Evolutionary conservation across 1,140 invertebrate species (phyloP).

Genomic region (Megalopta genalis): DNA sequence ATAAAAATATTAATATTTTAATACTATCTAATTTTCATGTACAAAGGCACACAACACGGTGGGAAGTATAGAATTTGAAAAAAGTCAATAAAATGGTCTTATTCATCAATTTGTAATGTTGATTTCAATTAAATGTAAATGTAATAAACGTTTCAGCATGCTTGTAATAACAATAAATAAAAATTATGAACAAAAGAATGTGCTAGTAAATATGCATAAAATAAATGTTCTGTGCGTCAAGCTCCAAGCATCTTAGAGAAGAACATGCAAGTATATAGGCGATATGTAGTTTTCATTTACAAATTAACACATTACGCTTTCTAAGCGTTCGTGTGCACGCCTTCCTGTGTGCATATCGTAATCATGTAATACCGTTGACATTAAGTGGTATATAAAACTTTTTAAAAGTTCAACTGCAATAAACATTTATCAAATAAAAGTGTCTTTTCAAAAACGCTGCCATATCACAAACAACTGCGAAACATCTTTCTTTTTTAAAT

Average conservation of each 20-base stretch:
- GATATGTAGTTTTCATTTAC: conserved; percentile 36
- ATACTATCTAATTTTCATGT: conserved; percentile 45
- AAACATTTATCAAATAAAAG: not conserved
- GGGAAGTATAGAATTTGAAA: conserved; percentile 22
- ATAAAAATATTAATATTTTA: conserved; percentile 60
- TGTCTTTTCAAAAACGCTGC: conserved; percentile 4
- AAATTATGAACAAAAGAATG: conserved; percentile 45
- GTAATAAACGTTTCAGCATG: conserved; percentile 51
- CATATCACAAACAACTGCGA: not conserved
- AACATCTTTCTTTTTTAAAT: not conserved
- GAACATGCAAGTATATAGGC: conserved; percentile 57
- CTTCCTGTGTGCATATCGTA: not conserved
- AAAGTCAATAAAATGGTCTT: not conserved
- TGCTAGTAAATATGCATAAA: conserved; percentile 49
- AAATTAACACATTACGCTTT: conserved; percentile 15
- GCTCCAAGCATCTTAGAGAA: conserved; percentile 56
- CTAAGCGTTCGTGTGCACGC: conserved; percentile 11
- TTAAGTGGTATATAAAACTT: conserved; percentile 6
- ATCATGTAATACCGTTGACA: not conserved
- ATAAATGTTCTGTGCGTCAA: conserved; percentile 56
- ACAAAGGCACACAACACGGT: conserved; percentile 38
- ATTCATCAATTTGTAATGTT: conserved; percentile 3
- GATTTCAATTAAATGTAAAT: conserved; percentile 21
- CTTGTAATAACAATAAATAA: conserved; percentile 47
- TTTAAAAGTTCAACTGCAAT: not conserved